Evolutionary conservation across 2,797 vertebrate species (phyloP), one percentile per base, ranked within the genome.

Genomic region (Helostoma temminkii): DNA sequence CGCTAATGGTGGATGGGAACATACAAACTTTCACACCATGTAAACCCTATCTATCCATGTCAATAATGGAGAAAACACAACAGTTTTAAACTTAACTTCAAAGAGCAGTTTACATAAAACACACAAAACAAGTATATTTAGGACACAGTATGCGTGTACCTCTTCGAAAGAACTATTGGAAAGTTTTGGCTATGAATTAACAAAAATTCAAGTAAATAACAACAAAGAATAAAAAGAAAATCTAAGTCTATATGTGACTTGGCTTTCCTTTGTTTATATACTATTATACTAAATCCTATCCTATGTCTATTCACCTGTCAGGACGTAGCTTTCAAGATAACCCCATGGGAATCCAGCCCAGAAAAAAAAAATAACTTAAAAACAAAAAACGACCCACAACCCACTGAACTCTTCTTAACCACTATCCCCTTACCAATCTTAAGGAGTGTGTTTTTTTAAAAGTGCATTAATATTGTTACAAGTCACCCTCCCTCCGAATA

Each of bases 391-490:
- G 52, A 75, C 73, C 84, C 83, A 71, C 80, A 79, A 62, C 83
- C 83, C 62, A 69, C 81, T 89, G 47, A 77, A 87, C 83, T 92
- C 82, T 83, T 79, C 86, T 85, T 61, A 81, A 84, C 94, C 93
- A 95, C 93, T 85, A 95, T 93, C 89, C 95, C 94, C 95, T 94
- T 91, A 93, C 92, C 92, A 85, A 89, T 93, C 92, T 94, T 81
- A 91, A 87, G 93, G 95, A 96, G 94, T 93, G 94, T 94, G 92
- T 37, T 42, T 94, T 95, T 90, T 95, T 94, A 95, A 98, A 95
- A 98, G 97, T 98, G 97, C 97, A 96, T 96, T 92, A 77, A 93
- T 81, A 88, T 91, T 82, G 79, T 89, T 91, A 74, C 49, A 80
- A 81, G 82, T 83, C 66, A 28, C 69, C 81, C 70, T 54, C 77